Conservation (phyloP, 2,888 invertebrate genomes). For the Brachypterus glaber region DNA sequence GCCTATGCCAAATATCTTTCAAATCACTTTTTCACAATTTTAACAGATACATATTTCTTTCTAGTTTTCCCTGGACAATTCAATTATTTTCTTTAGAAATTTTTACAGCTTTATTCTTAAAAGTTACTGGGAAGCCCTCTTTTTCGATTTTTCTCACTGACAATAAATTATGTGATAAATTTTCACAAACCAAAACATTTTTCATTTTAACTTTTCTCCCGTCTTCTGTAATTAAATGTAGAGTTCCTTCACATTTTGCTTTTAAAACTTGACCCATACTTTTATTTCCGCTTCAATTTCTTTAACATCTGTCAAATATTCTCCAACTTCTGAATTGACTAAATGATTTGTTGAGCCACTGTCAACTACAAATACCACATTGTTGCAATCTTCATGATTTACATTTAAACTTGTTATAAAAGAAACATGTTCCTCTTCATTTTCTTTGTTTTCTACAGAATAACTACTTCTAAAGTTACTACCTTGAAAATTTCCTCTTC, state of each 20-base stretch:
- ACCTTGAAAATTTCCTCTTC: background rate
- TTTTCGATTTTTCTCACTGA: slow-evolving; percentile 15
- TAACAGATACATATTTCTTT: background rate
- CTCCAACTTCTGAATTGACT: background rate
- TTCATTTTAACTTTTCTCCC: slow-evolving; percentile 8
- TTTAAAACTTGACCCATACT: slow-evolving; percentile 4
- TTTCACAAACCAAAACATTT: slow-evolving; percentile 15
- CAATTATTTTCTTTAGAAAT: background rate
- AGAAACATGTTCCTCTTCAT: background rate
- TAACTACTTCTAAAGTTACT: background rate
- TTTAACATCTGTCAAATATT: background rate
- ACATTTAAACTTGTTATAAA: background rate
- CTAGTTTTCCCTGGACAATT: background rate
- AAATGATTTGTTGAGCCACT: background rate
- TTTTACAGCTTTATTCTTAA: slow-evolving; percentile 5
- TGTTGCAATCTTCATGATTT: background rate
- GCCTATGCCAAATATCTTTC: background rate
- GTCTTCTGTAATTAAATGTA: slow-evolving; percentile 1
- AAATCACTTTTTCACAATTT: background rate
- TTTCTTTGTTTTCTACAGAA: background rate
- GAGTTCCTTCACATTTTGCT: slow-evolving; percentile 5
- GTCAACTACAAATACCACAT: background rate
- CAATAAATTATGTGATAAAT: slow-evolving; percentile 12
- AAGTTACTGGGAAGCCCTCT: slow-evolving; percentile 7
- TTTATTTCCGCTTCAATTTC: slow-evolving; percentile 1